Evolutionary conservation across 2,113 vertebrate genomes (phyloP), one percentile per base, ranked within the genome.

Genomic region (Opisthocomus hoazin): DNA sequence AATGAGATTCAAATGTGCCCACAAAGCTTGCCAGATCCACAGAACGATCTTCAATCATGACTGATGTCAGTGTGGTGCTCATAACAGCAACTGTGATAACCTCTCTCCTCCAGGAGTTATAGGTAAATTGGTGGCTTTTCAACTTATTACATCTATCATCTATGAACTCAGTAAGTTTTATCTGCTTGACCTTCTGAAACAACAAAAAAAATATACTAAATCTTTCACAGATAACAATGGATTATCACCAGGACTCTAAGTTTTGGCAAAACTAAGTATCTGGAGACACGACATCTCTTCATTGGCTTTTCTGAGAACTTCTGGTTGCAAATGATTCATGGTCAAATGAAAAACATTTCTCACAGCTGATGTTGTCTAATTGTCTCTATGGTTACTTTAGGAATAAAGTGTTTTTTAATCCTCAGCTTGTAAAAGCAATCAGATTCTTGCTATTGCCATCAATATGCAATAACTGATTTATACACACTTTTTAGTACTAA

Each of bases 171-270:
- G 3, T 26, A 75, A 79, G 18, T 39, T 37, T 39, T 24, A 57
- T 39, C 50, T 68, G 32, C 37, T 36, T 81, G 63, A 21, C 53
- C 36, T 87, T 63, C 39, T 65, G 17, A 37, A 75, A 84, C 12
- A 65, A 10, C 10, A 26, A 46, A 63, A 27, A 45, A 27, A 36
- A n/a, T 0, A 26, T 0, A 10, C 15, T 6, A 61, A 48, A 32
- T 71, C 26, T 90, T 80, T 57, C 30, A 48, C 60, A 54, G 45
- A 41, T 39, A 57, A 53, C 5, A 87, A 58, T 15, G 16, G 8
- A 39, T 76, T 56, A 65, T n/a, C 34, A 73, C 12, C 32, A 80
- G 11, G 53, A 57, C 27, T 21, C 7, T n/a, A 30, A 87, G n/a
- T 7, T 54, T 36, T 71, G 77, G 78, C 58, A 90, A 87, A 66